Conservation (phyloP, 2,113 vertebrate genomes). For the Microtus pennsylvanicus region DNA sequence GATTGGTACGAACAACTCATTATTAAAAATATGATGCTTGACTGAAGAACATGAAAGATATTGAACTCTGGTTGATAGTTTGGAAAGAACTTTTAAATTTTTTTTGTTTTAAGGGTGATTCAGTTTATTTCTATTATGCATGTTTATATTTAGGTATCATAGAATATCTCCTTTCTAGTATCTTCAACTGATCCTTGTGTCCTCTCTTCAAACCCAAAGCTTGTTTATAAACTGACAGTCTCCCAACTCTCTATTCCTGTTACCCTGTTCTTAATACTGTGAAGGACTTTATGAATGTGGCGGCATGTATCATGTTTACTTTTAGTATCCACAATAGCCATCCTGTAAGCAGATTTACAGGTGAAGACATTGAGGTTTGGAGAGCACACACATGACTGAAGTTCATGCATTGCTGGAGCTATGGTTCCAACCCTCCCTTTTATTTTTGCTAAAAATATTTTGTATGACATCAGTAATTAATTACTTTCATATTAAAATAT, state of each 20-base stretch:
- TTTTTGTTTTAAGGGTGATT: background rate
- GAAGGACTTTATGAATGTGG: background rate
- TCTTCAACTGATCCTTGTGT: background rate
- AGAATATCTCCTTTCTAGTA: background rate
- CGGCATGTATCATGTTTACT: background rate
- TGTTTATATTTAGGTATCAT: background rate
- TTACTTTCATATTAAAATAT: background rate
- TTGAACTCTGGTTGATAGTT: background rate
- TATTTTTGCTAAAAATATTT: background rate
- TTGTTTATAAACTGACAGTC: background rate
- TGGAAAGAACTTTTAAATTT: background rate
- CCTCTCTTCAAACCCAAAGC: background rate
- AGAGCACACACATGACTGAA: background rate
- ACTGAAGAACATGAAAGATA: constrained; percentile 3
- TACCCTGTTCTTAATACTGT: background rate
- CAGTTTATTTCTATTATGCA: background rate
- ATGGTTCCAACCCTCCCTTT: background rate
- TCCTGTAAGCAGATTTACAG: background rate
- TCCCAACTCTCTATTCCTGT: background rate
- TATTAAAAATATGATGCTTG: constrained; percentile 11
- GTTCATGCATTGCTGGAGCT: background rate
- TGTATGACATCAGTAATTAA: background rate
- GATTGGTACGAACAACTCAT: background rate
- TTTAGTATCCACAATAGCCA: background rate
- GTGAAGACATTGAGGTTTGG: background rate